Conservation (phyloP, 2,888 invertebrate genomes). For the Hydrotaea diabolus region DNA sequence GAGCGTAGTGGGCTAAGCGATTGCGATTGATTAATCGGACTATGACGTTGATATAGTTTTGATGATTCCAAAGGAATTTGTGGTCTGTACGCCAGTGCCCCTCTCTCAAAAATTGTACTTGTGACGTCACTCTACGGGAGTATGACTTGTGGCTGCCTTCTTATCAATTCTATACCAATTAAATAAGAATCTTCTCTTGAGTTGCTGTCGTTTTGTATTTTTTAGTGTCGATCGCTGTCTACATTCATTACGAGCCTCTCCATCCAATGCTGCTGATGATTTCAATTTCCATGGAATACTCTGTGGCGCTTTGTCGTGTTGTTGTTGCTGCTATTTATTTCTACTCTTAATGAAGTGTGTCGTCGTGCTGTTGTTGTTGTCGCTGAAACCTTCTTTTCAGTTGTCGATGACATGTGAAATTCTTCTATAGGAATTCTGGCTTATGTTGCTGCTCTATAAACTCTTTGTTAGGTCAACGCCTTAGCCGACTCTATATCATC, state of each 20-base stretch:
- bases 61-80: not conserved
- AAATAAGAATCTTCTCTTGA: not conserved
- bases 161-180: slow-evolving; percentile 26
- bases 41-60: not conserved
- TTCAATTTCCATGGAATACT: not conserved
- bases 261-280: not conserved
- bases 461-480: not conserved
- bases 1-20: not conserved
- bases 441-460: not conserved
- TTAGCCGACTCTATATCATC: not conserved
- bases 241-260: not conserved
- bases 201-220: not conserved
- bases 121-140: slow-evolving; percentile 6
- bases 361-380: slow-evolving; percentile 19
- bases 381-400: not conserved
- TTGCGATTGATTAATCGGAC: not conserved
- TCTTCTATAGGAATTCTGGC: not conserved
- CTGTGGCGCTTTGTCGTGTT: slow-evolving; percentile 59
- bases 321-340: slow-evolving; percentile 41
- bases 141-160: not conserved
- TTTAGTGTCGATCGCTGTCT: not conserved
- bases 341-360: slow-evolving; percentile 22
- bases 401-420: slow-evolving; percentile 19
- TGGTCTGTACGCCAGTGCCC: not conserved
- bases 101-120: not conserved